Conservation (phyloP, 2,113 vertebrate species). For the Perca fluviatilis region DNA sequence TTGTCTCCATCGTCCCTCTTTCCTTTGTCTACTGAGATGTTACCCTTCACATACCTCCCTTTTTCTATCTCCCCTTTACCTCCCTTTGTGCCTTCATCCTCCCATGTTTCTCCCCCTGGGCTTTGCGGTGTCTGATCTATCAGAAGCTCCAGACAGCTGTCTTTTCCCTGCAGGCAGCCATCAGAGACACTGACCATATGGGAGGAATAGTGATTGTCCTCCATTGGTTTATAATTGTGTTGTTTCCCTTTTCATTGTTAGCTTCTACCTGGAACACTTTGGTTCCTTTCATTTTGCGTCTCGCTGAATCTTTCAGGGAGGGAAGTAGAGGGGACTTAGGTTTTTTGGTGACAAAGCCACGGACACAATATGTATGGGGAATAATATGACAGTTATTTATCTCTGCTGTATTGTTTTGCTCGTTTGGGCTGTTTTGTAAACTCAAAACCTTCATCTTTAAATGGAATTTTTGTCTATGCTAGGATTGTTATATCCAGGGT, state of each 20-base stretch:
- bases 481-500: slow-evolving; percentile 11
- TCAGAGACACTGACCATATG: slow-evolving; percentile 69
- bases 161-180: slow-evolving; percentile 72
- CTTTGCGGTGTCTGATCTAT: slow-evolving; percentile 67
- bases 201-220: slow-evolving; percentile 58
- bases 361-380: slow-evolving; percentile 39
- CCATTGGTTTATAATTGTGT: slow-evolving; percentile 38
- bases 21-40: slow-evolving; percentile 43
- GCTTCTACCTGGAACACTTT: slow-evolving; percentile 2
- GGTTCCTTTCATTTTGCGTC: slow-evolving; percentile 21
- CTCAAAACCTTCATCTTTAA: slow-evolving; percentile 34
- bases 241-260: slow-evolving; percentile 36
- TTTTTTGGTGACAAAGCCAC: slow-evolving; percentile 36
- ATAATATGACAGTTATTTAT: slow-evolving; percentile 40
- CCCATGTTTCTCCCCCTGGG: slow-evolving; percentile 39
- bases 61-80: slow-evolving; percentile 32
- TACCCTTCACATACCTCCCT: slow-evolving; percentile 31
- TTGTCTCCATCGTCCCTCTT: background rate
- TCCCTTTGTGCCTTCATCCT: slow-evolving; percentile 13
- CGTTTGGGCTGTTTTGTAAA: slow-evolving; percentile 21
- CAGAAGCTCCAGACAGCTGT: slow-evolving; percentile 70
- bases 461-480: slow-evolving; percentile 56
- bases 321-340: background rate
- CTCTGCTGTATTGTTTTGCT: slow-evolving; percentile 19
- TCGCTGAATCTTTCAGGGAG: slow-evolving; percentile 2